Conservation (phyloP, 2,888 invertebrate genomes). For the Blera fallax region DNA sequence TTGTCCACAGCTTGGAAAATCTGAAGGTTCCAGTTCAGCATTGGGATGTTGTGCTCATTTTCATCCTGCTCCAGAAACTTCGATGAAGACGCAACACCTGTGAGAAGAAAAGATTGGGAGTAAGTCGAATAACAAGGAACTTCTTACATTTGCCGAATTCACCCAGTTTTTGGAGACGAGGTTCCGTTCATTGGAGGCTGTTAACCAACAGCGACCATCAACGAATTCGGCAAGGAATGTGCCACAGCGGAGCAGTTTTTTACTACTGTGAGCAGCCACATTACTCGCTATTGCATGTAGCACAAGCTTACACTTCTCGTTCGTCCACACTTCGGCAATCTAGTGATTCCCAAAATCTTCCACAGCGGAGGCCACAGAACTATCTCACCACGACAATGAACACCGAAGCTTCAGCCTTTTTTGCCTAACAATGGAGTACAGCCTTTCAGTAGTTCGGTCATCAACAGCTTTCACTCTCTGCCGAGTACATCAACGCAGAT, state of each 20-base stretch:
- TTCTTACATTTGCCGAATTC: background rate
- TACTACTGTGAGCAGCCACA: background rate
- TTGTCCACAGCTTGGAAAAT: too few relatives aligned
- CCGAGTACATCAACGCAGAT: too few relatives aligned
- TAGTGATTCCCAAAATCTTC: background rate
- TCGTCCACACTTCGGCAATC: background rate
- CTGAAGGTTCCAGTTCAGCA: too few relatives aligned
- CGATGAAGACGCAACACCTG: background rate
- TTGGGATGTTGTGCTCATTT: background rate
- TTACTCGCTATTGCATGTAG: background rate
- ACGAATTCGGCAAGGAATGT: background rate
- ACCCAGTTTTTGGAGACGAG: background rate
- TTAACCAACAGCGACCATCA: background rate
- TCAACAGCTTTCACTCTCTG: background rate
- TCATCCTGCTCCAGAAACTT: background rate
- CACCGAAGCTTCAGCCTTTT: background rate
- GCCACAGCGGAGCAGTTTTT: background rate
- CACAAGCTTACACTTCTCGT: too few relatives aligned
- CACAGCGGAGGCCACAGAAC: too few relatives aligned
- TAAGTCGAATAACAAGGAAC: background rate
- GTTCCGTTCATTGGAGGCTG: background rate
- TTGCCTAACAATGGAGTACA: background rate
- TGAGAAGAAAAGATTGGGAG: background rate
- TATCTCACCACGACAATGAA: background rate
- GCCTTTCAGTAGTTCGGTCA: background rate